These are phyloP conservation scores for Cydia pomonella DNA, from an alignment of 1,140 invertebrate genomes.

Conservation along the genomic window DNA sequence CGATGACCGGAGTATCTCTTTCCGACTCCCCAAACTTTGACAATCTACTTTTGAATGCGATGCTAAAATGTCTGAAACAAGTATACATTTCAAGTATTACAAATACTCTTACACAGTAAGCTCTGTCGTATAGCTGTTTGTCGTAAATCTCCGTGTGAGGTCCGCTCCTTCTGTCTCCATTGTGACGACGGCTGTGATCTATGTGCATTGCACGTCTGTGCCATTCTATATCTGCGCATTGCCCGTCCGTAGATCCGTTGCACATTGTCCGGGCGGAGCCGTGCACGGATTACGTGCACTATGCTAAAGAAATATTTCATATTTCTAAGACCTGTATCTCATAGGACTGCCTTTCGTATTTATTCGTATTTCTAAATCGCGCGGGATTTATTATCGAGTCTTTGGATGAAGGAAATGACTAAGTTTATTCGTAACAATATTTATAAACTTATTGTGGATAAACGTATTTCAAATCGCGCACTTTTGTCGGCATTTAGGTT, in stretches of 20 bases:
- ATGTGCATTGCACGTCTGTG: neutral
- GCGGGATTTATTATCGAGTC: neutral
- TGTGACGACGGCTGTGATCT: neutral
- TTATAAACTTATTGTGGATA: neutral
- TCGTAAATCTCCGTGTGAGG: neutral
- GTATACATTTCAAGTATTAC: no score
- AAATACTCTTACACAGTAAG: no score
- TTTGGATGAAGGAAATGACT: neutral
- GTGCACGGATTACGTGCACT: conserved; percentile 4
- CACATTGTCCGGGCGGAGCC: conserved; percentile 4
- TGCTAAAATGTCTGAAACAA: no score
- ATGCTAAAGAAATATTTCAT: neutral
- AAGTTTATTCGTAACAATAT: conserved; percentile 24
- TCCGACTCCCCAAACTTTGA: no score
- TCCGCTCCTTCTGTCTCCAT: neutral
- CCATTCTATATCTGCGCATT: conserved; percentile 7
- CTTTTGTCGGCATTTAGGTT: neutral
- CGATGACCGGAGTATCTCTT: no score
- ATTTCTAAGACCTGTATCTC: conserved; percentile 7
- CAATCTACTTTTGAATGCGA: no score
- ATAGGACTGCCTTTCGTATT: conserved; percentile 1
- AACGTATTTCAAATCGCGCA: neutral
- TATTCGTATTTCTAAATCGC: neutral
- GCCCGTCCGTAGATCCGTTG: neutral
- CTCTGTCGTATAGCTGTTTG: no score